Evolutionary conservation across 1,140 invertebrate genomes (phyloP).

Genomic region (Augochlora pura): DNA sequence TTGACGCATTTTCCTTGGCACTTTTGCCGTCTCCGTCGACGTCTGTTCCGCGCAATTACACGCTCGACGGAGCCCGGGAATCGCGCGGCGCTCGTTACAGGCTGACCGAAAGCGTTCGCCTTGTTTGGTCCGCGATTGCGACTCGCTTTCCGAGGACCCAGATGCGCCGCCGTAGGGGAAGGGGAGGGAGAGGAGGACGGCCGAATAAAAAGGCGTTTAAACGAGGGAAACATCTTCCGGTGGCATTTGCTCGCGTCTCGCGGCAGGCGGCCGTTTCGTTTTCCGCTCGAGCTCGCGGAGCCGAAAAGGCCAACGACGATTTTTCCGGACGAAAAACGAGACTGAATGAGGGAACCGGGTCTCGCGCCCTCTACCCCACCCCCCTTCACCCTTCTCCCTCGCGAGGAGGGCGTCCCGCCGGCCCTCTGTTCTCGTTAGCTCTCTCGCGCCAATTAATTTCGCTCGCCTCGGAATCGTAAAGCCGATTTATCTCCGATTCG

Average conservation of each 20-base stretch:
- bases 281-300: not conserved
- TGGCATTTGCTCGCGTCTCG: not conserved
- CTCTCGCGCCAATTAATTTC: constrained; percentile 45
- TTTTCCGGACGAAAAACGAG: constrained; percentile 16
- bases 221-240: not conserved
- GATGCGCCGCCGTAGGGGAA: too few relatives aligned
- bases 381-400: too few relatives aligned
- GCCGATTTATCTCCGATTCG: constrained; percentile 2
- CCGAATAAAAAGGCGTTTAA: not conserved
- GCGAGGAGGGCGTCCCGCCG: not conserved
- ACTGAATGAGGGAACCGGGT: not conserved
- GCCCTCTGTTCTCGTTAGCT: not conserved
- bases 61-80: not conserved
- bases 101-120: not conserved
- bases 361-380: not conserved
- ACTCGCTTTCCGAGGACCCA: not conserved
- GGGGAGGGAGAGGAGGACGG: too few relatives aligned
- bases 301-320: too few relatives aligned
- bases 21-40: not conserved
- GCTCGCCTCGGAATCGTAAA: constrained; percentile 20
- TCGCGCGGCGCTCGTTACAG: constrained; percentile 11
- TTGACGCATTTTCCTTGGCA: not conserved
- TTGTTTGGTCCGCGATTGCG: not conserved
- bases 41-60: constrained; percentile 1
- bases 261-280: not conserved